Evolutionary conservation across 2,113 vertebrate genomes (phyloP).

Genomic region (Chascanopsetta lugubris): DNA sequence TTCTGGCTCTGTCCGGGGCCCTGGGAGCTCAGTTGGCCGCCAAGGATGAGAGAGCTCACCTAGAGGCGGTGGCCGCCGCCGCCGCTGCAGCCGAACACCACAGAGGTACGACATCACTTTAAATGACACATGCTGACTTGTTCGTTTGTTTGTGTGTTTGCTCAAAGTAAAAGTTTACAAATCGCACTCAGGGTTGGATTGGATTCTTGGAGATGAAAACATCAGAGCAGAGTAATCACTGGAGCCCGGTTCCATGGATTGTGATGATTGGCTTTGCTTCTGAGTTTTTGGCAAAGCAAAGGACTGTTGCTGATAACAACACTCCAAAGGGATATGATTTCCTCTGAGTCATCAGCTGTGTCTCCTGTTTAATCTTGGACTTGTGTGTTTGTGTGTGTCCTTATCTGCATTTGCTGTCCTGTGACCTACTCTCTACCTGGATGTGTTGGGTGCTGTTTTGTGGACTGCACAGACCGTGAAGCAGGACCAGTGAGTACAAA

Average conservation of each 20-base stretch:
- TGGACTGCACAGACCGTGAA: slow-evolving; percentile 78
- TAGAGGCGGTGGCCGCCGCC: slow-evolving; percentile 76
- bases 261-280: slow-evolving; percentile 44
- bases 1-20: slow-evolving; percentile 87
- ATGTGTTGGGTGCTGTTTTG: slow-evolving; percentile 45
- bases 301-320: slow-evolving; percentile 44
- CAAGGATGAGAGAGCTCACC: slow-evolving; percentile 87
- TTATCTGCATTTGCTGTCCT: slow-evolving; percentile 49
- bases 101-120: slow-evolving; percentile 79
- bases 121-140: not conserved
- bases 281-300: slow-evolving; percentile 35
- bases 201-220: slow-evolving; percentile 27
- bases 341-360: slow-evolving; percentile 51
- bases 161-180: slow-evolving; percentile 4
- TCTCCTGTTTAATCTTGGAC: slow-evolving; percentile 33
- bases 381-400: slow-evolving; percentile 34
- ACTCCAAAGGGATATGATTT: slow-evolving; percentile 35
- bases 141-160: not conserved
- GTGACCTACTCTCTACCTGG: slow-evolving; percentile 58
- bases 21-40: slow-evolving; percentile 86
- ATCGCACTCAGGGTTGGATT: slow-evolving; percentile 3
- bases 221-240: slow-evolving; percentile 23
- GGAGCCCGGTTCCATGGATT: slow-evolving; percentile 29
- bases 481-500: slow-evolving; percentile 81
- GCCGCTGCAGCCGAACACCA: slow-evolving; percentile 80